Base-by-base conservation (phyloP, 1,140 invertebrate genomes). In the Drosophila baimaii region DNA sequence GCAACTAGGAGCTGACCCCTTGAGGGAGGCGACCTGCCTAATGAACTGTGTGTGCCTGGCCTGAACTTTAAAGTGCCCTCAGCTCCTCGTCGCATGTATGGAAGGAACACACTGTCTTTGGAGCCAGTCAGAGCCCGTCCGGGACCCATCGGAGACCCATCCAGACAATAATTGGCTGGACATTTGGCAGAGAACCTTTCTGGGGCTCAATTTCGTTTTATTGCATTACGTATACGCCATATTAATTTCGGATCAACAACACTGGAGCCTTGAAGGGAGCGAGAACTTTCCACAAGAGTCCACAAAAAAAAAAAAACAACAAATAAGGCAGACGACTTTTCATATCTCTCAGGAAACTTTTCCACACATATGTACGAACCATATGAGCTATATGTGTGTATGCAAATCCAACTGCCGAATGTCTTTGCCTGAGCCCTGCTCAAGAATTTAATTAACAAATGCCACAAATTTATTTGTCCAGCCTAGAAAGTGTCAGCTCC, bases 371-470 rank as follows among this genome's bases (percentile, higher is more conserved):
- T 12, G n/a, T n/a, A n/a, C n/a, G n/a, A n/a, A n/a, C n/a, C n/a
- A n/a, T n/a, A n/a, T n/a, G n/a, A n/a, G n/a, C n/a, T n/a, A n/a
- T n/a, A n/a, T n/a, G n/a, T n/a, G n/a, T n/a, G 10, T 49, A 74
- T 49, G 59, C 72, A 75, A 64, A 75, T 75, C 58, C 41, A 13
- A 21, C 1, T 23, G 46, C n/a, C 33, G 17, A 29, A 31, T 51
- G 27, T 51, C n/a, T 44, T 44, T 39, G n/a, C n/a, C 15, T 35
- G 8, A 6, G 23, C 49, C 25, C 25, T 61, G 29, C n/a, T 27
- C n/a, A 5, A 55, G 71, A 75, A 75, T 75, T 75, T 75, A 75
- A 75, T 75, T 75, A 75, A 75, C 71, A 65, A 75, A 65, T 64
- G 61, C 71, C 59, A 37, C 71, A 75, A 51, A 65, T 75, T 57